Percentiles rank a stretch among this genome's conserved stretches.
Conservation (phyloP, 2,797 vertebrate species). For the Ptychobarbus kaznakovi region DNA sequence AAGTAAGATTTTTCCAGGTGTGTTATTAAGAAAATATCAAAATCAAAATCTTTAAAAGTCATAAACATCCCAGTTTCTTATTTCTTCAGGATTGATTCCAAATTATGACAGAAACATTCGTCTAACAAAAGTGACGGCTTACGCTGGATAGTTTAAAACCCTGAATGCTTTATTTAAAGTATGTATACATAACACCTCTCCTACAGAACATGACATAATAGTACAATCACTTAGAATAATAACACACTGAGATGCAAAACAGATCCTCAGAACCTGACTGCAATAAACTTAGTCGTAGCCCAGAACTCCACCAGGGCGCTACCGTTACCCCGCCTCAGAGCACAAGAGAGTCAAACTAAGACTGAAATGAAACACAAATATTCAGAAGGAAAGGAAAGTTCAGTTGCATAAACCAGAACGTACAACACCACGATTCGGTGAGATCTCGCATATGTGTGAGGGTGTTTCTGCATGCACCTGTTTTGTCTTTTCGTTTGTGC, state of each 20-base stretch:
- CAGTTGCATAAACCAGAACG: constrained; percentile 66
- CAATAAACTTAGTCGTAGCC: constrained; percentile 61
- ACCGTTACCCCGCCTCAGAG: constrained; percentile 58
- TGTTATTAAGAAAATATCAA: neutral
- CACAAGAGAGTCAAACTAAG: constrained; percentile 61
- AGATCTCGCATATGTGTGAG: constrained; percentile 53
- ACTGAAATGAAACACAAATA: constrained; percentile 63
- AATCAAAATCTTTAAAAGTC: neutral
- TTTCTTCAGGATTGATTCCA: neutral
- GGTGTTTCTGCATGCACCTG: constrained; percentile 51
- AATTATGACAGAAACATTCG: neutral
- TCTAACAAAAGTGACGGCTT: constrained; percentile 8
- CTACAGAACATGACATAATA: constrained; percentile 84
- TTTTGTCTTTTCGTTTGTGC: constrained; percentile 16
- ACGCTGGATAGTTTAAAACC: constrained; percentile 70
- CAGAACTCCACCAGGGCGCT: constrained; percentile 43
- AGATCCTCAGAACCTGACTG: constrained; percentile 69
- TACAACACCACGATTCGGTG: constrained; percentile 66
- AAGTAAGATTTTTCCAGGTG: neutral
- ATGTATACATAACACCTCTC: constrained; percentile 86
- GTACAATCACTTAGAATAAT: constrained; percentile 84
- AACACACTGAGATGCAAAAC: constrained; percentile 80
- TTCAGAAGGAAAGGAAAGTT: constrained; percentile 54
- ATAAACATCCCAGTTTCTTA: neutral
- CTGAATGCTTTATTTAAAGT: constrained; percentile 90